A percentile compares a stretch with the other conserved stretches of the same genome.
Conservation (phyloP, 2,888 invertebrate species). For the Alentia gelatinosa region DNA sequence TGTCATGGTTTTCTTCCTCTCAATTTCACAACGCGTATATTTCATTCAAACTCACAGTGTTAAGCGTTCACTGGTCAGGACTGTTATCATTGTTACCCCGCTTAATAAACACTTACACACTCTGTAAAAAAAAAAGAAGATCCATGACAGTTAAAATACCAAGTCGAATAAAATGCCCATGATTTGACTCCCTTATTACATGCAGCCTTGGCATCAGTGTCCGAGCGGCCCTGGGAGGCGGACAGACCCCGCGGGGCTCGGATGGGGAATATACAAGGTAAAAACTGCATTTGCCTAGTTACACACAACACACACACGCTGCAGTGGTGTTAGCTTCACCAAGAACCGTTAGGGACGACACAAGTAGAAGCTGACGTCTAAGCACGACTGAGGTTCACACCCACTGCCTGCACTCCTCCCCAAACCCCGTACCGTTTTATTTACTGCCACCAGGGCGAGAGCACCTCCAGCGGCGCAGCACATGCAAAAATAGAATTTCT, state of each 20-base stretch:
- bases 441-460: neutral
- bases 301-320: constrained; percentile 1
- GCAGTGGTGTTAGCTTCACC: neutral
- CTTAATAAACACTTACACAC: neutral
- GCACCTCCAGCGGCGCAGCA: neutral
- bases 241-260: neutral
- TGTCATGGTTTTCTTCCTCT: constrained; percentile 6
- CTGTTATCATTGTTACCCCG: neutral
- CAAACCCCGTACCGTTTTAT: neutral
- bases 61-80: neutral
- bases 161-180: constrained; percentile 2
- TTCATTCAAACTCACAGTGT: neutral
- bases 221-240: neutral
- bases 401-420: neutral
- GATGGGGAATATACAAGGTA: neutral
- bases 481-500: neutral
- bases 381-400: neutral
- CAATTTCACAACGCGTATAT: neutral
- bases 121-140: neutral
- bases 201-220: neutral
- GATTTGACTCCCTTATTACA: neutral
- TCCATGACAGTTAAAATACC: neutral
- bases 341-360: constrained; percentile 11
- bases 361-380: neutral
- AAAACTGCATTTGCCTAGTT: neutral